Evolutionary conservation across 2,113 vertebrate genomes (phyloP).

Genomic region (Bubo blakistoni): DNA sequence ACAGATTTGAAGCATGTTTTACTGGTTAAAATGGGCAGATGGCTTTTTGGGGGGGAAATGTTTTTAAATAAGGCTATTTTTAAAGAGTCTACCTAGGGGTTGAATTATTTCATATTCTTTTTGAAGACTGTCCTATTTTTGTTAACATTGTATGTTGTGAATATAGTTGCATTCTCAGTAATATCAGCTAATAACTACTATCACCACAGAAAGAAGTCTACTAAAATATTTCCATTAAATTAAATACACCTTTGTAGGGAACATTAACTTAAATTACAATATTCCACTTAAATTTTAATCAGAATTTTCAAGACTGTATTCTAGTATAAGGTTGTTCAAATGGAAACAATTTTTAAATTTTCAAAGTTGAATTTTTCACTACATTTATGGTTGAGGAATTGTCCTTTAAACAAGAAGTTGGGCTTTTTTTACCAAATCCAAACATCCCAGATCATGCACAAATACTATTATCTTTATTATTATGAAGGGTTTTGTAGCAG

Average conservation of each 20-base stretch:
- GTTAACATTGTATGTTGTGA: background rate
- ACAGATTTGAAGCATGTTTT: background rate
- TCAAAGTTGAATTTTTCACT: background rate
- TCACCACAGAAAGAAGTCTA: background rate
- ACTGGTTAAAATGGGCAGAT: background rate
- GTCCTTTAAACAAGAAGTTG: background rate
- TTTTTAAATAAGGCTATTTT: background rate
- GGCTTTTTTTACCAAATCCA: background rate
- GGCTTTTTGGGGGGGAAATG: background rate
- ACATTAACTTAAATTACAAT: background rate
- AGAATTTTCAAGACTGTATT: background rate
- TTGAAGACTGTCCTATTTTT: background rate
- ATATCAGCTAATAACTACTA: background rate
- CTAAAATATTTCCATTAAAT: background rate
- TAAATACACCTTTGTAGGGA: background rate
- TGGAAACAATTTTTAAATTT: background rate
- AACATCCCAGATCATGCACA: background rate
- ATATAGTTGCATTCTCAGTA: background rate
- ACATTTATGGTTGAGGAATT: background rate
- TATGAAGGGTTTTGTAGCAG: background rate
- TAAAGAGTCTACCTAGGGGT: background rate
- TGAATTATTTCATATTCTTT: background rate
- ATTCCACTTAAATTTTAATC: background rate
- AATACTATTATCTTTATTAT: background rate
- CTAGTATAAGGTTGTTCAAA: background rate